Base-by-base conservation (phyloP, 2,888 invertebrate species). In the Trachelus stipa region DNA sequence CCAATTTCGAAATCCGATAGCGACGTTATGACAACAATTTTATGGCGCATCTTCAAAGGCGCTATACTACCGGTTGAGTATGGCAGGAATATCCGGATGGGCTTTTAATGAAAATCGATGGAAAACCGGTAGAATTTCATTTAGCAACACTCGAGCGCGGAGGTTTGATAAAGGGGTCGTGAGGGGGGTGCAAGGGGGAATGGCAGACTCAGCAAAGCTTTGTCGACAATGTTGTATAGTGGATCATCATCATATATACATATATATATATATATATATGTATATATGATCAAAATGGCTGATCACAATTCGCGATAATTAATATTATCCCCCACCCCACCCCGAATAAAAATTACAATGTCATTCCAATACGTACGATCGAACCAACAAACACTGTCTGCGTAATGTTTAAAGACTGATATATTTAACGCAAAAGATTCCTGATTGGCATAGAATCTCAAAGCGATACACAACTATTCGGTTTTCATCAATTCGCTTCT, bases 91-190 rank as follows among this genome's bases (percentile, higher is more conserved):
- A 82, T 79, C 78, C 77, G 79, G 83, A 83, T 9, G 56, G 9
- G 56, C 23, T 9, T 85, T 85, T 86, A 86, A 86, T 85, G 85
- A 85, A 85, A 86, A 82, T 81, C 81, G 75, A 40, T 80, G 80
- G 81, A 84, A 79, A 82, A 56, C 23, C 23, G 23, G 56, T 56
- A 56, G 56, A 56, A 56, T 56, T 56, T 56, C 56, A 56, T 56
- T 56, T 56, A 56, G 56, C 56, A 56, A 56, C 56, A 56, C 56
- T 56, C 56, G 56, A 56, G 56, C 23, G 23, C 23, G 23, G 56
- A 56, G 9, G 56, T 23, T 23, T 56, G 6, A 23, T 56, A 56
- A 23, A 56, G 56, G 56, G 15, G 40, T 1, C 15, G 40, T 2
- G 40, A 15, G 40, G 15, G 12, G 15, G 37, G 15, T 12, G 40